Evolutionary conservation across 1,140 invertebrate species (phyloP).

Genomic region (Apis florea): DNA sequence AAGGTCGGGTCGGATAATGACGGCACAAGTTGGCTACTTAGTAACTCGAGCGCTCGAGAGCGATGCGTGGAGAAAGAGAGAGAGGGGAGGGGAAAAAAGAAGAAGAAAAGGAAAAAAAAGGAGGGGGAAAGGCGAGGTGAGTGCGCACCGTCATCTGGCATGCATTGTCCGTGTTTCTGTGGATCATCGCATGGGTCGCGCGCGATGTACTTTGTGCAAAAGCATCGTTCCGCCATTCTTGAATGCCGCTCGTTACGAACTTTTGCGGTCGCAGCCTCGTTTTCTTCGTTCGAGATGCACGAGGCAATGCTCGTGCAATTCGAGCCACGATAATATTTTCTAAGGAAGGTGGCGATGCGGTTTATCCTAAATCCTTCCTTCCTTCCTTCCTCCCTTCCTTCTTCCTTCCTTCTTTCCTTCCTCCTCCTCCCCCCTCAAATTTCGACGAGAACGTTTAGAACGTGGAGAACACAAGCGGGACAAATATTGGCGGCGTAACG

Average conservation of each 20-base stretch:
- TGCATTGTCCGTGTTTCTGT: conserved; percentile 19
- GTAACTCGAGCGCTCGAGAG: conserved; percentile 25
- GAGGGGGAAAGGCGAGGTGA: neutral
- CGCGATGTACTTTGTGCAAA: conserved; percentile 2
- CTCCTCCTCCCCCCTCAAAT: neutral
- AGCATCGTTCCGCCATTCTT: neutral
- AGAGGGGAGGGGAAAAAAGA: no score
- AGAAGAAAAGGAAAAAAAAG: no score
- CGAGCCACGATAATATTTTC: neutral
- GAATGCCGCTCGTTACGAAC: conserved; percentile 21
- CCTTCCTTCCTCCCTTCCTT: no score
- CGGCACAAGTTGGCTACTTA: conserved; percentile 27
- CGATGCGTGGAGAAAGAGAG: neutral
- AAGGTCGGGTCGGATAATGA: conserved; percentile 26
- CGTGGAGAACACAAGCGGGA: neutral
- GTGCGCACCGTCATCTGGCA: conserved; percentile 31
- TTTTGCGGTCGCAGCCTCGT: conserved; percentile 20
- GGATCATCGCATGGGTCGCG: neutral
- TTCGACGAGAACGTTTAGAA: neutral
- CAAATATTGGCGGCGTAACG: conserved; percentile 22
- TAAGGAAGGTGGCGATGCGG: neutral
- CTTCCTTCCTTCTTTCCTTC: no score
- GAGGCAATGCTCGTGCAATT: neutral
- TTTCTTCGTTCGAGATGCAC: neutral
- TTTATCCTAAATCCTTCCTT: neutral